Evolutionary conservation across 2,888 invertebrate genomes (phyloP).

Genomic region (Parnassius smintheus): DNA sequence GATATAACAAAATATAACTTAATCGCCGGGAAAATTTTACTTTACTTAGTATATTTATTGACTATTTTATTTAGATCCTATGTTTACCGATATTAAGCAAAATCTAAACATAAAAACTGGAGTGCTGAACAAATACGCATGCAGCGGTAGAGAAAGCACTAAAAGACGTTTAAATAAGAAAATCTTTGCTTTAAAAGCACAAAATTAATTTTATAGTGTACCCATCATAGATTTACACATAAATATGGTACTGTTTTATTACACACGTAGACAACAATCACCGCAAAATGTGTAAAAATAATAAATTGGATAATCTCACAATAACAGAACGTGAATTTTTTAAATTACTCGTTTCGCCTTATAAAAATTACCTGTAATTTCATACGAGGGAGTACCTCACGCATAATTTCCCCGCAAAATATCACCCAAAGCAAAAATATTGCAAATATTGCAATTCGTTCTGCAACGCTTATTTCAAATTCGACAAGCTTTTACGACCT

Average conservation of each 20-base stretch:
- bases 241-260: not conserved
- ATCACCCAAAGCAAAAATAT: conserved; percentile 29
- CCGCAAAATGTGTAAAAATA: conserved; percentile 21
- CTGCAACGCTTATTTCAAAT: conserved; percentile 22
- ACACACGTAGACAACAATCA: not conserved
- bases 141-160: no score
- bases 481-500: conserved; percentile 1
- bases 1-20: no score
- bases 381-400: conserved; percentile 15
- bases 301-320: conserved; percentile 24
- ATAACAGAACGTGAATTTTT: conserved; percentile 14
- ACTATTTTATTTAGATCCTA: no score
- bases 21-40: no score
- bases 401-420: conserved; percentile 28
- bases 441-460: conserved; percentile 27
- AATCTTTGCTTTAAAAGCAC: no score
- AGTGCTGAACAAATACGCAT: no score
- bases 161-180: no score
- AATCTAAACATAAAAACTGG: no score
- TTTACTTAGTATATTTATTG: no score
- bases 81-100: no score
- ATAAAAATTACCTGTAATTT: conserved; percentile 26
- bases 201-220: no score
- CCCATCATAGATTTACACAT: not conserved
- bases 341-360: conserved; percentile 16